Percentiles rank a stretch among this genome's conserved stretches.
These are phyloP conservation scores for Pleuronectes platessa DNA, from an alignment of 2,113 vertebrate genomes.

Conservation along the genomic window DNA sequence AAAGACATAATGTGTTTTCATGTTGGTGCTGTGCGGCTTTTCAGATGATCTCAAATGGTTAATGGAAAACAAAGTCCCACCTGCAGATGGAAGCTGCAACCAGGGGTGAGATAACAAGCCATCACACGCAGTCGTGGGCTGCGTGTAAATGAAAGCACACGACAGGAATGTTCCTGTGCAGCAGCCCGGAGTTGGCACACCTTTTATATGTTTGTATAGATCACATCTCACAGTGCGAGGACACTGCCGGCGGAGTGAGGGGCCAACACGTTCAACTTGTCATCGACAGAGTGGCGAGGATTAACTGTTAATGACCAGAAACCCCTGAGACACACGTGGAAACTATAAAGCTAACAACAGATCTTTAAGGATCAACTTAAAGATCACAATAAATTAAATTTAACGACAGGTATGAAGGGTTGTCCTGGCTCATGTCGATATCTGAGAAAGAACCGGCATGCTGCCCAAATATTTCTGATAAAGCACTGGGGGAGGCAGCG, in stretches of 20 bases:
- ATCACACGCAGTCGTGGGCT: conserved; percentile 12
- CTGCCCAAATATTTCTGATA: too few relatives aligned
- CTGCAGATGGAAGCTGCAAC: neutral
- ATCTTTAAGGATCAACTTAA: neutral
- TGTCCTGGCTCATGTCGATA: too few relatives aligned
- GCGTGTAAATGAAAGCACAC: neutral
- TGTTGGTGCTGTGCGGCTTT: neutral
- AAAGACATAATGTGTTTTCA: neutral
- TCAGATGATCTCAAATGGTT: neutral
- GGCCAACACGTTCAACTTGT: too few relatives aligned
- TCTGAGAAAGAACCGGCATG: too few relatives aligned
- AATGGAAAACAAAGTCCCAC: neutral
- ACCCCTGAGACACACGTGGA: too few relatives aligned
- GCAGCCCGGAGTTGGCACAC: accelerated
- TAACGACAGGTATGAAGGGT: too few relatives aligned
- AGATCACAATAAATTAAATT: too few relatives aligned
- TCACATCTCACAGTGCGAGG: neutral
- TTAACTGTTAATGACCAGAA: too few relatives aligned
- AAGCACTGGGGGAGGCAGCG: too few relatives aligned
- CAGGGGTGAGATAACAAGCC: conserved; percentile 31
- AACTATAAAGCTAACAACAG: too few relatives aligned
- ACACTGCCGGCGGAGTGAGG: too few relatives aligned
- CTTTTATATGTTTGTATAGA: neutral
- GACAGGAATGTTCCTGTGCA: neutral
- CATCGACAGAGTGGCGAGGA: too few relatives aligned